Percentiles rank a stretch among this genome's conserved stretches.
phyloP scores from a whole-genome alignment of 2,888 invertebrate genomes.

The Melangyna quadrimaculata region DNA sequence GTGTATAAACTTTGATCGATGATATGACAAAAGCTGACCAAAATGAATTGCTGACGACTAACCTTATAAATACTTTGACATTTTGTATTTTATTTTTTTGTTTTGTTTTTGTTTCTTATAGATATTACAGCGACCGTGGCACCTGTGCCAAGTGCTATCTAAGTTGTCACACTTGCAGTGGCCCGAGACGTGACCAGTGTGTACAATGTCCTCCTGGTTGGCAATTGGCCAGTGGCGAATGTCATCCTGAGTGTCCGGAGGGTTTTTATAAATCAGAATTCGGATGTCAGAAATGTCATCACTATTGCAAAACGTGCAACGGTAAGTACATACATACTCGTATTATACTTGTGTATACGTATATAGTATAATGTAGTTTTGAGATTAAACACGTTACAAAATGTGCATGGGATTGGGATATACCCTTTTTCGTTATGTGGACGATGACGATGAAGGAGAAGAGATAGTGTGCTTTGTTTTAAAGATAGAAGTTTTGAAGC shows the following conservation, averaged over 20 bases:
- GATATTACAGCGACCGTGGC: conserved; percentile 93
- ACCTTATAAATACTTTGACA: conserved; percentile 19
- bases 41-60: conserved; percentile 26
- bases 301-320: conserved; percentile 92
- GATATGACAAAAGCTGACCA: background rate
- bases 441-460: background rate
- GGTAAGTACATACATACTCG: conserved; percentile 82
- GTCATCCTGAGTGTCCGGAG: conserved; percentile 92
- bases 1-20: conserved; percentile 1
- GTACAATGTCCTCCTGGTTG: conserved; percentile 90
- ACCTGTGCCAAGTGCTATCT: conserved; percentile 91
- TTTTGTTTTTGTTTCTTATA: conserved; percentile 77
- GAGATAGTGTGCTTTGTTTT: background rate
- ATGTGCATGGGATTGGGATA: background rate
- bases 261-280: conserved; percentile 91
- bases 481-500: background rate
- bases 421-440: background rate
- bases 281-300: conserved; percentile 94
- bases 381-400: background rate
- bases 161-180: conserved; percentile 92
- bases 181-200: conserved; percentile 91
- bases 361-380: background rate
- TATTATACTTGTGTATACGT: background rate
- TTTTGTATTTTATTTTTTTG: background rate
- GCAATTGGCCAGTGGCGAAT: conserved; percentile 92